phyloP scores from a whole-genome alignment of 2,113 vertebrate species.

The Romanogobio albipinnatus region DNA sequence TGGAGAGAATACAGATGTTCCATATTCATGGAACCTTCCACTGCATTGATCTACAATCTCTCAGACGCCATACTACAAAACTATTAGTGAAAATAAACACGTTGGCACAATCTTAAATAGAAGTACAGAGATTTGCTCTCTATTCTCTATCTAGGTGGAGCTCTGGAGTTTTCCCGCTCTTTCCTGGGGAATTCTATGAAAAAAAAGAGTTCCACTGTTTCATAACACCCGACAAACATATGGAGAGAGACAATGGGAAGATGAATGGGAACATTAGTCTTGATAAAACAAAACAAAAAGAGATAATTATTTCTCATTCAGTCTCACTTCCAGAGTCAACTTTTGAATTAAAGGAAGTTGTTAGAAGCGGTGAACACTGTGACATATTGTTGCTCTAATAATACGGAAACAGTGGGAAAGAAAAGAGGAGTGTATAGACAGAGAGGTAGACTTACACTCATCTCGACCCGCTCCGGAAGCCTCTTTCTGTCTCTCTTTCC shows the following conservation, averaged over 20 bases:
- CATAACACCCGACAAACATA: slow-evolving; percentile 33
- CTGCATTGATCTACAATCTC: neutral
- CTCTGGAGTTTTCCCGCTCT: slow-evolving; percentile 33
- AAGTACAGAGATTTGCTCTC: neutral
- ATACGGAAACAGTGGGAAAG: neutral
- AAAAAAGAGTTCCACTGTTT: slow-evolving; percentile 39
- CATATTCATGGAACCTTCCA: neutral
- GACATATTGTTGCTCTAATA: neutral
- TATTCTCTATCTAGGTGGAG: neutral
- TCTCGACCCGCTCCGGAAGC: slow-evolving; percentile 22
- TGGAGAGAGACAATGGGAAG: slow-evolving; percentile 8
- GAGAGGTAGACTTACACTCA: slow-evolving; percentile 49
- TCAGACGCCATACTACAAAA: neutral
- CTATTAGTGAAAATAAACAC: neutral
- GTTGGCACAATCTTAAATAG: neutral
- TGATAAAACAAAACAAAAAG: too few species aligned
- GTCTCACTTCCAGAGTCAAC: neutral
- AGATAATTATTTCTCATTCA: neutral
- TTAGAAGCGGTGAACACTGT: neutral
- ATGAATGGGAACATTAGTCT: neutral
- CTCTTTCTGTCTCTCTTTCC: slow-evolving; percentile 35
- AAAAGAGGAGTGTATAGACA: neutral
- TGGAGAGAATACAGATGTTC: neutral
- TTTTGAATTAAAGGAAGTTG: neutral
- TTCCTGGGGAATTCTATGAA: slow-evolving; percentile 39